Conservation (phyloP, 2,888 invertebrate genomes). For the Morpho deidamia region DNA sequence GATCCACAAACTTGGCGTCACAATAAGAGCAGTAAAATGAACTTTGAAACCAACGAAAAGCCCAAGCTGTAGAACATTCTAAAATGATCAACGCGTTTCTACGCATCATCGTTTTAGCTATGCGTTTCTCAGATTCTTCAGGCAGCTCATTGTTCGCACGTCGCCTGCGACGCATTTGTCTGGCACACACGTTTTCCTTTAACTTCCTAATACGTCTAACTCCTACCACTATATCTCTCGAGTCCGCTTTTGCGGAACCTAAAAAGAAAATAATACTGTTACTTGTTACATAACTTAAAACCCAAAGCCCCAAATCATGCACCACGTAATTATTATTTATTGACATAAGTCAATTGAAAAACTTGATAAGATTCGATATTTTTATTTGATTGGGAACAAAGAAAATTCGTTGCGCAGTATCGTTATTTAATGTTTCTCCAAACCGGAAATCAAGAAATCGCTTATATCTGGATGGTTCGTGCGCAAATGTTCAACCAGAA, state of each 20-base stretch:
- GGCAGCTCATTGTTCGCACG: slow-evolving; percentile 64
- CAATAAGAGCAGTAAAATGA: slow-evolving; percentile 66
- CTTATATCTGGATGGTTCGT: slow-evolving; percentile 37
- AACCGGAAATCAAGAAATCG: slow-evolving; percentile 11
- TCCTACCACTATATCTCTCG: slow-evolving; percentile 36
- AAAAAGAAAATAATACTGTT: slow-evolving; percentile 52
- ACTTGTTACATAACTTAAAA: slow-evolving; percentile 1
- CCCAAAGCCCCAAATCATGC: slow-evolving; percentile 4
- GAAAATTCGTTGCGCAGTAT: too few relatives aligned
- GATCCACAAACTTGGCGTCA: slow-evolving; percentile 52
- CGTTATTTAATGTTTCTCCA: slow-evolving; percentile 3
- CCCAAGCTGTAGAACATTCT: slow-evolving; percentile 65
- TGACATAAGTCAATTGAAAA: too few relatives aligned
- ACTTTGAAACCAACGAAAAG: slow-evolving; percentile 64
- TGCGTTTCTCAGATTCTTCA: slow-evolving; percentile 60
- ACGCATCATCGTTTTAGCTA: slow-evolving; percentile 67
- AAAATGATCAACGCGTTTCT: slow-evolving; percentile 58
- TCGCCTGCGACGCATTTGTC: slow-evolving; percentile 64
- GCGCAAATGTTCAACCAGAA: slow-evolving; percentile 41
- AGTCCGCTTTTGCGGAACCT: slow-evolving; percentile 57
- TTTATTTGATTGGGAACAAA: too few relatives aligned
- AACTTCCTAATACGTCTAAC: slow-evolving; percentile 55
- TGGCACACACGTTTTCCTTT: slow-evolving; percentile 62
- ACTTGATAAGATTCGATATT: too few relatives aligned
- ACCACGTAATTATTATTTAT: neutral